Evolutionary conservation across 2,113 vertebrate species (phyloP).

Genomic region (Rallus limicola): DNA sequence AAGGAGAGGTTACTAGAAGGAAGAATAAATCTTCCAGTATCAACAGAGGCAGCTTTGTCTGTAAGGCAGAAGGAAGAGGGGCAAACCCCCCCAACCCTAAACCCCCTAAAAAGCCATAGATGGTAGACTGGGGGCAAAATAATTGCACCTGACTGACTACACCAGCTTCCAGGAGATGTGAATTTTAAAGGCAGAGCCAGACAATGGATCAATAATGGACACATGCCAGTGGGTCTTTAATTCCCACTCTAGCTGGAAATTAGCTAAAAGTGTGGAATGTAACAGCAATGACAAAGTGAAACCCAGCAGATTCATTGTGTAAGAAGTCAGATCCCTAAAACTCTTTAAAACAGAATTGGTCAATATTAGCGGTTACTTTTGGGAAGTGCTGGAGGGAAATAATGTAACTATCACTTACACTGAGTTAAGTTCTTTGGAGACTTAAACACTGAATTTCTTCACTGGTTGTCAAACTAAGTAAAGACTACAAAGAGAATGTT

Average conservation of each 20-base stretch:
- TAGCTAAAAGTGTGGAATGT: background rate
- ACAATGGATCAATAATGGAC: background rate
- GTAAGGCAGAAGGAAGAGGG: background rate
- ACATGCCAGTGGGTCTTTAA: background rate
- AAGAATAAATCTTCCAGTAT: background rate
- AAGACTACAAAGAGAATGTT: background rate
- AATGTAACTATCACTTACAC: background rate
- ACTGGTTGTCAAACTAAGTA: background rate
- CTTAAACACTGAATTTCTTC: background rate
- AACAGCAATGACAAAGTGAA: background rate
- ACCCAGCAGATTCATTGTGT: background rate
- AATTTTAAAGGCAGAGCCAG: background rate
- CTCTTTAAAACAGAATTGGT: background rate
- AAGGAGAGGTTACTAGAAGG: background rate
- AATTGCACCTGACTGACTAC: background rate
- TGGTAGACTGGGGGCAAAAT: background rate
- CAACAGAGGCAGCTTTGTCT: background rate
- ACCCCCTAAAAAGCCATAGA: background rate
- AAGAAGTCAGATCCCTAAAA: background rate
- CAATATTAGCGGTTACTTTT: background rate
- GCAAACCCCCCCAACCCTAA: background rate
- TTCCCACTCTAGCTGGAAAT: background rate
- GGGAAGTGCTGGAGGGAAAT: constrained; percentile 11
- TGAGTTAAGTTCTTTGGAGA: background rate
- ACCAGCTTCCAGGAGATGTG: background rate